Evolutionary conservation across 2,888 invertebrate genomes (phyloP).

Genomic region (Coremacera marginata): DNA sequence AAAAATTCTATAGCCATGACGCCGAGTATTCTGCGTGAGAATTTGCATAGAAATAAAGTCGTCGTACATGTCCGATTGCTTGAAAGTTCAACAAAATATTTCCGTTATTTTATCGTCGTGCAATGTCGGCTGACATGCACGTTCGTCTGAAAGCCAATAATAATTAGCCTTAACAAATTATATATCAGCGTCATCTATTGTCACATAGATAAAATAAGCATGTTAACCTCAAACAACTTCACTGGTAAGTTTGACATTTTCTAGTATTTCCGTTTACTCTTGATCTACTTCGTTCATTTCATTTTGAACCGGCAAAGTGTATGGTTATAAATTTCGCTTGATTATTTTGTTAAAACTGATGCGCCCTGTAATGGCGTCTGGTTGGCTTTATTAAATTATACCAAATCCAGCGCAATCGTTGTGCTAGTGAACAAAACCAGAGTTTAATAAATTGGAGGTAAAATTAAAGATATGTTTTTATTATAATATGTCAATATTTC

Average conservation of each 20-base stretch:
- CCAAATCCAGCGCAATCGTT: constrained; percentile 45
- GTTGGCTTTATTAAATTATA: not conserved
- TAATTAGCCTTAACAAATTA: no score
- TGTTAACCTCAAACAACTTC: constrained; percentile 11
- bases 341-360: not conserved
- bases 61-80: no score
- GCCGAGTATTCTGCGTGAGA: no score
- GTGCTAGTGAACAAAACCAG: constrained; percentile 48
- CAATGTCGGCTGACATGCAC: no score
- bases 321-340: not conserved
- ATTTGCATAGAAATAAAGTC: no score
- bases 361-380: constrained; percentile 27
- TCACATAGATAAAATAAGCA: not conserved
- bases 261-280: not conserved
- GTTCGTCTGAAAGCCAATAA: no score
- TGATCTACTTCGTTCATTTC: constrained; percentile 44
- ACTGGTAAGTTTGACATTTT: not conserved
- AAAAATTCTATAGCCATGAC: no score
- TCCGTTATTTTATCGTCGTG: no score
- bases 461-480: not conserved
- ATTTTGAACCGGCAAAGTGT: constrained; percentile 37
- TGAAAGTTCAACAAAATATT: no score
- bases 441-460: constrained; percentile 52
- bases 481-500: constrained; percentile 36
- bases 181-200: not conserved